These are phyloP conservation scores for Cosmorhoe ocellata DNA, from an alignment of 2,888 invertebrate genomes.

Conservation along the genomic window DNA sequence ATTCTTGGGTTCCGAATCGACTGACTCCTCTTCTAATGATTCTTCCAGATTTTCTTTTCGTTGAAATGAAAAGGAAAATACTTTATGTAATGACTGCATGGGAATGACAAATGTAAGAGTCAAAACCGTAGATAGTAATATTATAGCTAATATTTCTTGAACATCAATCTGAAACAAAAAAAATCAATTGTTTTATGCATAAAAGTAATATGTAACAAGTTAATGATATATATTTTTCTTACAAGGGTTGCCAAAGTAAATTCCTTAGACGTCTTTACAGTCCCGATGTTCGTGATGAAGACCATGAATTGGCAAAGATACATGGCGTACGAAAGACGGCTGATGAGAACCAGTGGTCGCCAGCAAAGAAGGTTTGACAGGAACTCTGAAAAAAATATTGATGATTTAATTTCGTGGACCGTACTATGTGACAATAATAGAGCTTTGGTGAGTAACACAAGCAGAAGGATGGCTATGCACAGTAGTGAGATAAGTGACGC, in stretches of 20 bases:
- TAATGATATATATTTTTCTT: conserved; percentile 45
- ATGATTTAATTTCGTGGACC: too few relatives aligned
- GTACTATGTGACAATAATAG: too few relatives aligned
- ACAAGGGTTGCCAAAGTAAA: conserved; percentile 83
- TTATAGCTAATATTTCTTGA: conserved; percentile 78
- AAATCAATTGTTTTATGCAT: too few relatives aligned
- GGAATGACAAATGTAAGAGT: conserved; percentile 86
- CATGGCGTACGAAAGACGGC: conserved; percentile 85
- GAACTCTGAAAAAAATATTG: conserved; percentile 55
- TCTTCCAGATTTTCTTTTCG: conserved; percentile 36
- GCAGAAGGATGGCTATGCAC: too few relatives aligned
- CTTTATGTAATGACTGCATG: conserved; percentile 78
- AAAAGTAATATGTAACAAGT: too few relatives aligned
- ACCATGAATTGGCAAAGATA: conserved; percentile 86
- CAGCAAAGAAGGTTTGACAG: conserved; percentile 78
- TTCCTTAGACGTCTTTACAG: conserved; percentile 82
- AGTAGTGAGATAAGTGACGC: too few relatives aligned
- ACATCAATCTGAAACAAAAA: conserved; percentile 75
- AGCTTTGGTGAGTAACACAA: too few relatives aligned
- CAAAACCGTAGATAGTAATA: conserved; percentile 77
- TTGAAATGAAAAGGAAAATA: conserved; percentile 50
- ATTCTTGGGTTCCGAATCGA: conserved; percentile 29
- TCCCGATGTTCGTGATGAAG: conserved; percentile 85
- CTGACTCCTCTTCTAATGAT: conserved; percentile 30
- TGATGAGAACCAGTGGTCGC: conserved; percentile 82